These are phyloP conservation scores for Folsomia manolachei DNA, from an alignment of 2,888 invertebrate genomes.

Conservation along the genomic window DNA sequence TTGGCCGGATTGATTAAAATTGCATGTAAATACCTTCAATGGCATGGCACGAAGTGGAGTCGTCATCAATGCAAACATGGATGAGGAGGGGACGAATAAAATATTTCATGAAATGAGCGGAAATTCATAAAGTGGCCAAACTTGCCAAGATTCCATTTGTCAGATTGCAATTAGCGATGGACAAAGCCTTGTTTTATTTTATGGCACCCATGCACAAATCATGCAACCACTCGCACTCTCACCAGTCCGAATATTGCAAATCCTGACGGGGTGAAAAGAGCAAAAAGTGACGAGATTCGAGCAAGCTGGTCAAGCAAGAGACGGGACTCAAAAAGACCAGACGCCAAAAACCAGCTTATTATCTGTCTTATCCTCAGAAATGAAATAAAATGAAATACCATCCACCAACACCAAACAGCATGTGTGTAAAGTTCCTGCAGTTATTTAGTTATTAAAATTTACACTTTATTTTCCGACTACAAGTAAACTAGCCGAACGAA, in stretches of 20 bases:
- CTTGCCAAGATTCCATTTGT: not conserved
- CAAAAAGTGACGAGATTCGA: not conserved
- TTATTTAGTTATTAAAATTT: slow-evolving; percentile 7
- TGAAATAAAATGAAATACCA: not conserved
- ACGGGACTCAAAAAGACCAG: not conserved
- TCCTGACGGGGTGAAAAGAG: slow-evolving; percentile 1
- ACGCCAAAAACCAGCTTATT: not conserved
- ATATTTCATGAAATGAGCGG: not conserved
- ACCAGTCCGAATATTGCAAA: not conserved
- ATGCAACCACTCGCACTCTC: not conserved
- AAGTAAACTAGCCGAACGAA: no score
- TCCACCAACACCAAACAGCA: no score
- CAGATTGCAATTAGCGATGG: slow-evolving; percentile 1
- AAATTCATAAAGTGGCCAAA: not conserved
- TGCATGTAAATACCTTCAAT: no score
- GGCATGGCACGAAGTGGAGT: slow-evolving; percentile 16
- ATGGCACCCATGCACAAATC: slow-evolving; percentile 1
- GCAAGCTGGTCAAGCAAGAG: not conserved
- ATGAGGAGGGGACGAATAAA: slow-evolving; percentile 8
- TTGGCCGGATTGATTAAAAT: slow-evolving; percentile 13
- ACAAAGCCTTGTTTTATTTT: slow-evolving; percentile 9
- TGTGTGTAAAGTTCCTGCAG: slow-evolving; percentile 1
- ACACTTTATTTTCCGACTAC: not conserved
- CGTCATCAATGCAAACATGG: slow-evolving; percentile 12
- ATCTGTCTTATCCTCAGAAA: not conserved